These are phyloP conservation scores for Falco columbarius DNA, from an alignment of 2,797 vertebrate species.

Conservation along the genomic window DNA sequence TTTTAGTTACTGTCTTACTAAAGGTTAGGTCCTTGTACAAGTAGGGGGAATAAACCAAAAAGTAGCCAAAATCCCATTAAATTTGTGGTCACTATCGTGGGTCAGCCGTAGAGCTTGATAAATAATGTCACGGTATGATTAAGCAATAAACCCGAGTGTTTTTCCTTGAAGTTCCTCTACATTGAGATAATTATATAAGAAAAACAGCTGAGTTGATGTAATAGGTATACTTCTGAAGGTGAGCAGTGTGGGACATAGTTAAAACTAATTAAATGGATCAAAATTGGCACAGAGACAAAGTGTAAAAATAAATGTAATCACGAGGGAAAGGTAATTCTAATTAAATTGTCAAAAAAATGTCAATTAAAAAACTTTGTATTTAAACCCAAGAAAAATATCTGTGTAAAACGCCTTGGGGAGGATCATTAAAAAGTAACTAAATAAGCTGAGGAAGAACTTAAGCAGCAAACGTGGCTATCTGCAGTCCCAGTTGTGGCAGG, in stretches of 20 bases:
- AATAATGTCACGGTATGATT: neutral
- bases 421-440: neutral
- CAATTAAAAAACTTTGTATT: neutral
- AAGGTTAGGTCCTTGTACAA: neutral
- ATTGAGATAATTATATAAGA: neutral
- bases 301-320: neutral
- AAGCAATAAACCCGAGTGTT: neutral
- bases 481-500: neutral
- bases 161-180: neutral
- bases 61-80: neutral
- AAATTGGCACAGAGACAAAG: neutral
- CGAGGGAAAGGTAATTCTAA: neutral
- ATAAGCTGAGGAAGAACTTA: neutral
- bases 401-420: neutral
- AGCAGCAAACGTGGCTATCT: neutral
- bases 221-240: neutral
- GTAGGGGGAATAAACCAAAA: fast-evolving
- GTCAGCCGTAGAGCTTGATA: neutral
- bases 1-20: neutral
- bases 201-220: neutral
- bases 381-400: neutral
- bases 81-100: neutral
- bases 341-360: neutral
- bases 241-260: neutral
- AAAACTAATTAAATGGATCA: slow-evolving; percentile 42